Evolutionary conservation across 2,888 invertebrate genomes (phyloP).

Genomic region (Ectobius pallidus): DNA sequence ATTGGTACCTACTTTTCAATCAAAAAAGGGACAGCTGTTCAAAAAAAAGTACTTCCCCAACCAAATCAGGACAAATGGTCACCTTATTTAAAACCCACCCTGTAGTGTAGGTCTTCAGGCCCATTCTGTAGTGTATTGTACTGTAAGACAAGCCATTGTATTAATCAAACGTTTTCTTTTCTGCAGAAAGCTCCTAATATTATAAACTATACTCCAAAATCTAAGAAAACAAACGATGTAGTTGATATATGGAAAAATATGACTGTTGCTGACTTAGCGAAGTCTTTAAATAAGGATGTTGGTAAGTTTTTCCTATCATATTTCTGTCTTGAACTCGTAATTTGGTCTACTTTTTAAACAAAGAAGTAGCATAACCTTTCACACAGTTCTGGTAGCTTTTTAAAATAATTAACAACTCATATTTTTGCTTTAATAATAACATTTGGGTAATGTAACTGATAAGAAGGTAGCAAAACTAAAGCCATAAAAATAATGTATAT

Average conservation of each 20-base stretch:
- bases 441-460: not conserved
- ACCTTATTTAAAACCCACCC: too few relatives aligned
- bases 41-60: too few relatives aligned
- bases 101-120: too few relatives aligned
- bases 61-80: too few relatives aligned
- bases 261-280: constrained; percentile 77
- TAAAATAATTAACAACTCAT: not conserved
- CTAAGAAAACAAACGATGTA: constrained; percentile 57
- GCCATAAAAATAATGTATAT: too few relatives aligned
- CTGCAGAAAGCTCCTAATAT: constrained; percentile 60
- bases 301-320: constrained; percentile 56
- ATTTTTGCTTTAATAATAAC: not conserved
- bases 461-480: too few relatives aligned
- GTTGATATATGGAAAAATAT: constrained; percentile 81
- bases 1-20: too few relatives aligned
- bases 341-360: not conserved
- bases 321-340: not conserved
- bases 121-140: not conserved
- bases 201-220: constrained; percentile 67
- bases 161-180: not conserved
- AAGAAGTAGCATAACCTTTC: not conserved
- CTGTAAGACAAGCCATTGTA: not conserved
- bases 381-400: not conserved
- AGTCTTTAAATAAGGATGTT: constrained; percentile 65
- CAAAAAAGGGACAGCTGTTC: too few relatives aligned